Conservation (phyloP, 2,888 invertebrate genomes). For the Agriopis leucophaearia region DNA sequence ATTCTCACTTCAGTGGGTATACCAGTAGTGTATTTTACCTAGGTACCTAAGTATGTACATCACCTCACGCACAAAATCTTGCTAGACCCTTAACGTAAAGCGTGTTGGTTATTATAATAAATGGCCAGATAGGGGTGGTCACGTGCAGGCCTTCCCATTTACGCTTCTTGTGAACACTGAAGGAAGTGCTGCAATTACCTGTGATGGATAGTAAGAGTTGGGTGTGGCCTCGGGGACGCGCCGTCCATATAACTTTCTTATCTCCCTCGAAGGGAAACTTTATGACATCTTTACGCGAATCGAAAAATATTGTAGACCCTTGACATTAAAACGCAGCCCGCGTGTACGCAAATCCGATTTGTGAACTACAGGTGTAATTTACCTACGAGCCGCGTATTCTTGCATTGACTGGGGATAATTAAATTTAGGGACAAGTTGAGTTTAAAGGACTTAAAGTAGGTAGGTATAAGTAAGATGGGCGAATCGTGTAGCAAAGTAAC, state of each 20-base stretch:
- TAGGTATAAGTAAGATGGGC: neutral
- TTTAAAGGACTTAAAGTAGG: constrained; percentile 1
- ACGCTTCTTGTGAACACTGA: constrained; percentile 78
- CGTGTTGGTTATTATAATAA: constrained; percentile 64
- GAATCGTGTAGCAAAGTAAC: constrained; percentile 1
- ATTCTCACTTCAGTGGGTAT: no score
- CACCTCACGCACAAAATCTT: constrained; percentile 32
- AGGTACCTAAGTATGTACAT: neutral
- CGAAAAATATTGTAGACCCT: constrained; percentile 78
- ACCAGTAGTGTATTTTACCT: neutral
- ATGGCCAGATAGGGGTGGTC: constrained; percentile 73
- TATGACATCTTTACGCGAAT: constrained; percentile 80
- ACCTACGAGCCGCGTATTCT: constrained; percentile 14
- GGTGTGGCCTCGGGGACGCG: constrained; percentile 73
- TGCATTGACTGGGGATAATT: constrained; percentile 26
- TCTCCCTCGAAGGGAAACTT: constrained; percentile 77
- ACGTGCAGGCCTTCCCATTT: constrained; percentile 77
- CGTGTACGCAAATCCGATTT: constrained; percentile 61
- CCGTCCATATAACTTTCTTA: constrained; percentile 79
- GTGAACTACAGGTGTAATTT: constrained; percentile 52
- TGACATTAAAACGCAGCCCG: constrained; percentile 67
- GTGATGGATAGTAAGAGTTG: constrained; percentile 80
- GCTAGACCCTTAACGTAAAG: constrained; percentile 63
- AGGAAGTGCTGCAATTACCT: constrained; percentile 79
- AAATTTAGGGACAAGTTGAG: constrained; percentile 22